These are phyloP conservation scores for Trachemys scripta DNA, from an alignment of 2,113 vertebrate genomes.

Conservation along the genomic window DNA sequence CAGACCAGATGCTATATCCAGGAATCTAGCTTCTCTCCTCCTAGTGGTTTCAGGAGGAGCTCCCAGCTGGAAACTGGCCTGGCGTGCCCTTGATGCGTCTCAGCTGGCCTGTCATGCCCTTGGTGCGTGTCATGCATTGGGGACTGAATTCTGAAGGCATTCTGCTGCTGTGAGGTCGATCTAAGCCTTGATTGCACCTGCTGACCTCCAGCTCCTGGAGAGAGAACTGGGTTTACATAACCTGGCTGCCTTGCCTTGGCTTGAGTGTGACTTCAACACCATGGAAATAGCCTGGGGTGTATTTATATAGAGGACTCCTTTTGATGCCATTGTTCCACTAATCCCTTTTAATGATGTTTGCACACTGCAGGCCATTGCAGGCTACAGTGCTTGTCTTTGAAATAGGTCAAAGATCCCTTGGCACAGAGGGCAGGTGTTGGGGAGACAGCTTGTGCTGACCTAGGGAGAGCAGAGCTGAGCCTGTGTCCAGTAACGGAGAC, in stretches of 20 bases:
- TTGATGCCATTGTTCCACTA: rapidly evolving
- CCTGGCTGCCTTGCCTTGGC: not conserved
- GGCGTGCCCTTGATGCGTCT: not conserved
- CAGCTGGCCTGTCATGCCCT: too few relatives aligned
- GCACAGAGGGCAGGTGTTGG: not conserved
- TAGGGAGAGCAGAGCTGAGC: rapidly evolving
- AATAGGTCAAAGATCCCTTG: not conserved
- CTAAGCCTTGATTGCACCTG: not conserved
- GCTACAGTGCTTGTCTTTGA: not conserved
- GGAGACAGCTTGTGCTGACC: rapidly evolving
- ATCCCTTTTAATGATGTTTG: not conserved
- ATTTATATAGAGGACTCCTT: rapidly evolving
- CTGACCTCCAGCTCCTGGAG: rapidly evolving
- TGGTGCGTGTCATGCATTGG: not conserved
- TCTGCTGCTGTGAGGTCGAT: rapidly evolving
- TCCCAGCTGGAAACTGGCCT: too few relatives aligned
- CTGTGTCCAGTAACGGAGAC: rapidly evolving
- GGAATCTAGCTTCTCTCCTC: not conserved
- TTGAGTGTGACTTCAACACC: not conserved
- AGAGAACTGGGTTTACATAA: not conserved
- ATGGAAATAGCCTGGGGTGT: not conserved
- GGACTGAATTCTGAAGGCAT: not conserved
- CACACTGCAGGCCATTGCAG: not conserved
- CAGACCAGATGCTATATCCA: not conserved
- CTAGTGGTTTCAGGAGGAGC: not conserved